These are phyloP conservation scores for Drosophila equinoxialis DNA, from an alignment of 1,140 invertebrate genomes.

Conservation along the genomic window DNA sequence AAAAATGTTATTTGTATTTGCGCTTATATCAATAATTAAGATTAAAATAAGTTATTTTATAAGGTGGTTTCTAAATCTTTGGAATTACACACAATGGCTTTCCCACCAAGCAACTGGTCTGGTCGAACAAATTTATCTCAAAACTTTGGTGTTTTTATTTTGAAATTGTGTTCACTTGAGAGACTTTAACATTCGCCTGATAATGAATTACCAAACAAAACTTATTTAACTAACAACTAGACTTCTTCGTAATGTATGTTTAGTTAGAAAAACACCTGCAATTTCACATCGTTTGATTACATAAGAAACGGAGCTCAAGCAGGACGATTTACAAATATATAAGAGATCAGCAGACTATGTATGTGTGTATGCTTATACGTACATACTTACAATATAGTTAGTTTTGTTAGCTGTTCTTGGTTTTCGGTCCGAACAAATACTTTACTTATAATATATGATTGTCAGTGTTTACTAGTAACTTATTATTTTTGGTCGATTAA, in stretches of 20 bases:
- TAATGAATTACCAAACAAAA: not conserved
- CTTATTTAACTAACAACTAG: not conserved
- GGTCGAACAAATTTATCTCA: not conserved
- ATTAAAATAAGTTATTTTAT: constrained; percentile 7
- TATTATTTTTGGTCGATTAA: constrained; percentile 12
- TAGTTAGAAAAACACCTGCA: not conserved
- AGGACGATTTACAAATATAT: not conserved
- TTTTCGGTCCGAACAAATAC: not conserved
- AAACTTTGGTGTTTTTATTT: not conserved
- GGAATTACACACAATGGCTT: constrained; percentile 9
- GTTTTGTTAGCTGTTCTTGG: not conserved
- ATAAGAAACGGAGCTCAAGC: constrained; percentile 1
- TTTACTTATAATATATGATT: not conserved
- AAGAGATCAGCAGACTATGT: not conserved
- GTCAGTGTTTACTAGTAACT: not conserved
- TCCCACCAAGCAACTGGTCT: not conserved
- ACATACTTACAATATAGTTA: constrained; percentile 4
- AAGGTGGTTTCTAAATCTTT: constrained; percentile 7
- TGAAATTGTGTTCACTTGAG: not conserved
- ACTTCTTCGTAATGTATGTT: not conserved
- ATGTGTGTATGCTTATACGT: constrained; percentile 3
- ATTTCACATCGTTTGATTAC: not conserved
- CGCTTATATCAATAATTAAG: constrained; percentile 1
- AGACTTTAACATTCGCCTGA: not conserved
- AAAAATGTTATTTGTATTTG: not conserved